A percentile compares a stretch with the other conserved stretches of the same genome.
These are phyloP conservation scores for Andrena minutula DNA, from an alignment of 2,888 invertebrate species.

Conservation along the genomic window DNA sequence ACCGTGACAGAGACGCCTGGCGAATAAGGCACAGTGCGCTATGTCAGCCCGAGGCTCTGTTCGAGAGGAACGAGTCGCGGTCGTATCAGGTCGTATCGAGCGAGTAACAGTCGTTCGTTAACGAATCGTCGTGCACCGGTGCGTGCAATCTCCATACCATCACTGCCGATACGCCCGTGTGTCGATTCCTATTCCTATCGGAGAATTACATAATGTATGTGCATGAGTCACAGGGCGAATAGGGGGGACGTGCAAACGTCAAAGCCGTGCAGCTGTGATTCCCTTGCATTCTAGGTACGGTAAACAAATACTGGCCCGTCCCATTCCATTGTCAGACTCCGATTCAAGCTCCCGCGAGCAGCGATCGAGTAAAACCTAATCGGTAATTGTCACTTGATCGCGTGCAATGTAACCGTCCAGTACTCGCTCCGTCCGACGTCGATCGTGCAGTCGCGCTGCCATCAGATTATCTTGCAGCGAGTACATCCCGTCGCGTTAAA, in stretches of 20 bases:
- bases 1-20: conserved; percentile 39
- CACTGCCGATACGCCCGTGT: conserved; percentile 36
- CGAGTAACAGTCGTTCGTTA: conserved; percentile 27
- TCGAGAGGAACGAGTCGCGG: conserved; percentile 30
- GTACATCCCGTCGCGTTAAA: conserved; percentile 28
- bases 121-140: conserved; percentile 18
- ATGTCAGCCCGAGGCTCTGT: conserved; percentile 28
- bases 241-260: conserved; percentile 68
- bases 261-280: conserved; percentile 59
- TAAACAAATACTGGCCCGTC: conserved; percentile 48
- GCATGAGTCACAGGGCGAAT: conserved; percentile 67
- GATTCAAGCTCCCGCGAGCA: background rate
- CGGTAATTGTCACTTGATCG: conserved; percentile 19
- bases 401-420: conserved; percentile 22
- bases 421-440: conserved; percentile 48
- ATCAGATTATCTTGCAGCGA: conserved; percentile 51
- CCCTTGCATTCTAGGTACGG: conserved; percentile 44
- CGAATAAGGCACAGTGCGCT: conserved; percentile 53
- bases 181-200: conserved; percentile 49
- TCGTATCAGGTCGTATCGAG: conserved; percentile 28
- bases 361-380: conserved; percentile 1
- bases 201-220: conserved; percentile 70
- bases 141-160: conserved; percentile 15
- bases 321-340: conserved; percentile 4
- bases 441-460: conserved; percentile 64